phyloP scores from a whole-genome alignment of 2,797 vertebrate genomes.

The Hipposideros larvatus region DNA sequence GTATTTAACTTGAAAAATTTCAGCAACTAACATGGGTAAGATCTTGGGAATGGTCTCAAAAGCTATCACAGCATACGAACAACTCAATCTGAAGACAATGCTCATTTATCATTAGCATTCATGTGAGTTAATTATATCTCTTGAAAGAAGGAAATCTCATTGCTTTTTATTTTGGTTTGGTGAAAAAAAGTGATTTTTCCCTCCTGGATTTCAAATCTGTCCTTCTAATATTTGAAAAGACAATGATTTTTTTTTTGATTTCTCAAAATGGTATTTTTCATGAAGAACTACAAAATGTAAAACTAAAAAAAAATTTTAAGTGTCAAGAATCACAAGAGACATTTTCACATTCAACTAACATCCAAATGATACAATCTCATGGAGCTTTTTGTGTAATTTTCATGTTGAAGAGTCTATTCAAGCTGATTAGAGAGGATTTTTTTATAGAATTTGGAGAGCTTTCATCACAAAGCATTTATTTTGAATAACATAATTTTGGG shows the following conservation, averaged over 20 bases:
- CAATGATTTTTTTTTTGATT: not conserved
- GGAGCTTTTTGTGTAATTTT: constrained; percentile 38
- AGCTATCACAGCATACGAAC: not conserved
- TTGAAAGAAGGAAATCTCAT: not conserved
- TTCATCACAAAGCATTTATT: constrained; percentile 70
- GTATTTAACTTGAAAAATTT: not conserved
- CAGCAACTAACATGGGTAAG: not conserved
- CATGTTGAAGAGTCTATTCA: constrained; percentile 31
- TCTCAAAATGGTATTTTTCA: constrained; percentile 45
- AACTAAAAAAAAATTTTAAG: constrained; percentile 59
- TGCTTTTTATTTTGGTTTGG: not conserved
- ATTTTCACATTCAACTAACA: constrained; percentile 5
- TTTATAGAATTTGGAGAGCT: constrained; percentile 59
- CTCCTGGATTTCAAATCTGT: constrained; percentile 38
- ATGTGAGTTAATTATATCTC: not conserved
- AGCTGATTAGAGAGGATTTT: constrained; percentile 69
- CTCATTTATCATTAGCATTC: not conserved
- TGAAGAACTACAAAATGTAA: constrained; percentile 60
- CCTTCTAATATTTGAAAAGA: not conserved
- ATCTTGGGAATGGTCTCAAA: not conserved
- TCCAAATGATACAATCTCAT: not conserved
- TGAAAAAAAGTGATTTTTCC: not conserved
- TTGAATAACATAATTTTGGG: constrained; percentile 62
- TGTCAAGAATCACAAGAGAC: not conserved
- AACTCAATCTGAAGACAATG: not conserved